Evolutionary conservation across 2,888 invertebrate genomes (phyloP), one percentile per base, ranked within the genome.

Genomic region (Syritta pipiens): DNA sequence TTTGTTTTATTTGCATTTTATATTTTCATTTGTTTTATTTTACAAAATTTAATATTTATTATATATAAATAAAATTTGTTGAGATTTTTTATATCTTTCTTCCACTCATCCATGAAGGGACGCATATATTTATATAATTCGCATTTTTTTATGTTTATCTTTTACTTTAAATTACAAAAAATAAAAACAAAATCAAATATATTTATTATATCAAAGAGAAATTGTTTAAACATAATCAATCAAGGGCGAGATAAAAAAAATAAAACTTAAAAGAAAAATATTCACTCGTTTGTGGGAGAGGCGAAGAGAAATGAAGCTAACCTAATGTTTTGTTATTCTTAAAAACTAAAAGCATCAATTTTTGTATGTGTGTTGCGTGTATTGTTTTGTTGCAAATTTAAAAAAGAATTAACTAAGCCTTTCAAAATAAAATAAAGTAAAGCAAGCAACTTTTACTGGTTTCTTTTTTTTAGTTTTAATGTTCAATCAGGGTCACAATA

Each of bases 301-400:
- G n/a, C n/a, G n/a, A n/a, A 9, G 30, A 20, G 46, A 49, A 48
- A 12, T 10, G 28, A 60, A n/a, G n/a, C n/a, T n/a, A n/a, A n/a
- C n/a, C n/a, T n/a, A n/a, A n/a, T n/a, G n/a, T n/a, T 48, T 40
- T 40, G 22, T 35, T 69, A 46, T 17, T 53, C 40, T 48, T 72
- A 26, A 40, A n/a, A 72, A 63, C 65, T 65, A 48, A 49, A 72
- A 72, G 49, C 72, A 72, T 72, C 63, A 49, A 57, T 17, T 65
- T n/a, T n/a, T n/a, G n/a, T n/a, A 24, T 72, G 9, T 57, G 26
- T 71, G 37, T 65, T 19, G 55, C 35, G 32, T 60, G 17, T 42
- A 26, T 28, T 30, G 9, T 19, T 40, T 20, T 12, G 24, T 42
- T 42, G n/a, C 17, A 37, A 9, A 14, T 14, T 37, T 37, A 37